These are phyloP conservation scores for Cyaniris semiargus DNA, from an alignment of 2,888 invertebrate species.

Conservation along the genomic window DNA sequence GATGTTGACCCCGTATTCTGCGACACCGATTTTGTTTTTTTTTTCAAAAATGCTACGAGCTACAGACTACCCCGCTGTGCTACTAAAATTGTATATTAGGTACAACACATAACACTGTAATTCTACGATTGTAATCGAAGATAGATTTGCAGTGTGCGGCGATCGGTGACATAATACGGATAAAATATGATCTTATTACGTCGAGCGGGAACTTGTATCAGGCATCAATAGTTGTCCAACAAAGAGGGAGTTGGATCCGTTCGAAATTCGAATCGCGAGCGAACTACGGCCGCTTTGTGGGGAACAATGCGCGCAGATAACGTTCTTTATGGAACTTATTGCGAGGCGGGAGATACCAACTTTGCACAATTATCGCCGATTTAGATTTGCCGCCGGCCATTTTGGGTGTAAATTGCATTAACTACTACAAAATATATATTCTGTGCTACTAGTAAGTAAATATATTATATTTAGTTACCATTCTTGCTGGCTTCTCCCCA, in stretches of 20 bases:
- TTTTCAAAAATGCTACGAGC: background rate
- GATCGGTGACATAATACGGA: background rate
- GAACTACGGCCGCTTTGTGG: conserved; percentile 62
- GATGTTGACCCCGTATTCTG: background rate
- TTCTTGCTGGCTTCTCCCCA: no score
- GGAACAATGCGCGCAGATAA: conserved; percentile 64
- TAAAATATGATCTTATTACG: conserved; percentile 36
- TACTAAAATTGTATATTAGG: no score
- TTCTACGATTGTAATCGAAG: background rate
- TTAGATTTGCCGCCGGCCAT: background rate
- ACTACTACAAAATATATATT: no score
- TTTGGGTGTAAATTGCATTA: background rate
- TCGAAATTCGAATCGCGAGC: conserved; percentile 53
- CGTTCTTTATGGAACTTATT: conserved; percentile 64
- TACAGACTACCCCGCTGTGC: no score
- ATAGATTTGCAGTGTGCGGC: background rate
- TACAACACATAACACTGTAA: no score
- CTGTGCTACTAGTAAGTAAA: no score
- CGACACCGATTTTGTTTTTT: background rate
- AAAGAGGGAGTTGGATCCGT: conserved; percentile 60
- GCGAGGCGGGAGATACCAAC: conserved; percentile 46
- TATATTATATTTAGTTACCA: background rate
- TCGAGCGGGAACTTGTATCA: conserved; percentile 61
- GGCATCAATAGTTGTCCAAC: conserved; percentile 66
- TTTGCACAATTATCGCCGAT: background rate